phyloP scores from a whole-genome alignment of 2,888 invertebrate genomes.

The Lochmaea crataegi region DNA sequence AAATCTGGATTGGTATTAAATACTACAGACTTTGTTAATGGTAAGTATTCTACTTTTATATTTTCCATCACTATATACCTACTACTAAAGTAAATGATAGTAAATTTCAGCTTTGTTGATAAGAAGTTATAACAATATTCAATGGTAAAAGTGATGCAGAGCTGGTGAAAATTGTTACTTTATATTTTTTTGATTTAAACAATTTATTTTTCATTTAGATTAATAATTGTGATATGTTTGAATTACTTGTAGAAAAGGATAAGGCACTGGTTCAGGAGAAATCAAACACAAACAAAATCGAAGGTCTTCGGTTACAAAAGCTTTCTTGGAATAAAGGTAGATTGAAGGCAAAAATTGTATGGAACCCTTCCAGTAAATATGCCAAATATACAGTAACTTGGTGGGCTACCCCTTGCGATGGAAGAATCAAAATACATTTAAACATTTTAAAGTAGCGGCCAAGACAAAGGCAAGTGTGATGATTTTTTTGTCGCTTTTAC shows the following conservation, averaged over 20 bases:
- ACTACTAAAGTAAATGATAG: too few species aligned
- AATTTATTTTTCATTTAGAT: neutral
- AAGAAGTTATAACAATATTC: too few species aligned
- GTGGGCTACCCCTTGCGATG: slow-evolving; percentile 62
- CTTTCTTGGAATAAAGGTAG: slow-evolving; percentile 60
- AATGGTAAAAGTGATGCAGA: too few species aligned
- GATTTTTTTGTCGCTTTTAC: neutral
- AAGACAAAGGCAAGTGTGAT: slow-evolving; percentile 67
- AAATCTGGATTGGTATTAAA: slow-evolving; percentile 79
- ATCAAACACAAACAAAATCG: slow-evolving; percentile 48
- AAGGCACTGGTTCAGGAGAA: slow-evolving; percentile 29
- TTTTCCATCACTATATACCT: neutral
- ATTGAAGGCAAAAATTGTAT: slow-evolving; percentile 59
- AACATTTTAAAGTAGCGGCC: slow-evolving; percentile 66
- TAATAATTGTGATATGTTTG: neutral
- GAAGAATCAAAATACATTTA: slow-evolving; percentile 61
- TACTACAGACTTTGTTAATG: slow-evolving; percentile 70
- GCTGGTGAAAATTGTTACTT: neutral
- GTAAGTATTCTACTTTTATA: slow-evolving; percentile 49
- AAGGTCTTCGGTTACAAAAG: slow-evolving; percentile 59
- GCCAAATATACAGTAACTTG: slow-evolving; percentile 60
- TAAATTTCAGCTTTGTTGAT: too few species aligned
- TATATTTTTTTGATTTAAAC: neutral
- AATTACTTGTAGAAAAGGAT: slow-evolving; percentile 26
- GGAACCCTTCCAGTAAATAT: slow-evolving; percentile 55